Percentiles rank a stretch among this genome's conserved stretches.
Conservation (phyloP, 2,797 vertebrate genomes). For the Sparus aurata region DNA sequence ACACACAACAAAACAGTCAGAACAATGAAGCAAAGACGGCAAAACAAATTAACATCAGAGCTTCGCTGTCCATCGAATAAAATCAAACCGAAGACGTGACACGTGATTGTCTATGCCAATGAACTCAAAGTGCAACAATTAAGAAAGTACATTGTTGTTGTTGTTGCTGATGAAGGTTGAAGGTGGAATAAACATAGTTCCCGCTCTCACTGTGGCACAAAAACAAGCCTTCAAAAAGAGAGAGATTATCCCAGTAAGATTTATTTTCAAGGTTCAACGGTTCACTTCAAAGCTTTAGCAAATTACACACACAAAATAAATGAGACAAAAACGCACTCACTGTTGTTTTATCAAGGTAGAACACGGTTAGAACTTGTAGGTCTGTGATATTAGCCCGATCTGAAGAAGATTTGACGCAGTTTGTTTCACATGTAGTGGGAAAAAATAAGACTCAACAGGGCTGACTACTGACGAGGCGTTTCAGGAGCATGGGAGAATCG, state of each 20-base stretch:
- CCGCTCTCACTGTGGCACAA: not conserved
- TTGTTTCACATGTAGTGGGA: not conserved
- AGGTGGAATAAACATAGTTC: not conserved
- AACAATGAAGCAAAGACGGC: not conserved
- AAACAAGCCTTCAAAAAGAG: not conserved
- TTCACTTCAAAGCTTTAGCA: not conserved
- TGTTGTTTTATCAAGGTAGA: not conserved
- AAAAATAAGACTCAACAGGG: too few relatives aligned
- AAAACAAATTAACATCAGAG: not conserved
- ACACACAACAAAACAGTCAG: not conserved
- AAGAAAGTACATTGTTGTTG: not conserved
- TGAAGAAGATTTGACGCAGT: not conserved
- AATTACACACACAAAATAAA: not conserved
- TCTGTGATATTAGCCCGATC: not conserved
- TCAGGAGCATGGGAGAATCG: too few relatives aligned
- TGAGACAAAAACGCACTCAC: not conserved
- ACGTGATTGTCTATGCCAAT: not conserved
- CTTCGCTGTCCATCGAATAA: not conserved
- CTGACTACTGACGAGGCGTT: too few relatives aligned
- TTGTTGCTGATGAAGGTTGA: not conserved
- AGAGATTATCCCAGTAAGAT: not conserved
- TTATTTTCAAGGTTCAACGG: not conserved
- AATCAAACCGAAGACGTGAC: not conserved
- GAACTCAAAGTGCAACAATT: not conserved
- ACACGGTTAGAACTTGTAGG: not conserved